Percentiles rank a stretch among this genome's conserved stretches.
These are phyloP conservation scores for Uloborus diversus DNA, from an alignment of 1,140 invertebrate species.

Conservation along the genomic window DNA sequence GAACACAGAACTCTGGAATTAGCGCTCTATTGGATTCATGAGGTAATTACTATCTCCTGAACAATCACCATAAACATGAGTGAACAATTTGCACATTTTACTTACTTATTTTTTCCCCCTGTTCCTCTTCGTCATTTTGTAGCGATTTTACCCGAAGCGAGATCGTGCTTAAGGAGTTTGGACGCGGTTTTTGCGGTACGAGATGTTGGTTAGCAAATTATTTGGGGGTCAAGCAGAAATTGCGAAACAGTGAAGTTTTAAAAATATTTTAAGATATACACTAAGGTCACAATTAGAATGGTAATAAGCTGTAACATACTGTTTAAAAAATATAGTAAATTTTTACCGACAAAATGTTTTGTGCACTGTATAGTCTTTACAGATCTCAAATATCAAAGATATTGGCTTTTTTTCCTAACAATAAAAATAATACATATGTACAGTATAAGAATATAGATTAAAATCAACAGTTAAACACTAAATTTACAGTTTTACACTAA, in stretches of 20 bases:
- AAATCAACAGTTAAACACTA: too few species aligned
- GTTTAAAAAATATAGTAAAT: too few species aligned
- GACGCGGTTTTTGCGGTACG: not conserved
- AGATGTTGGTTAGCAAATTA: not conserved
- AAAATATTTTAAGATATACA: too few species aligned
- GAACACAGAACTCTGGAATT: not conserved
- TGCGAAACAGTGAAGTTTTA: not conserved
- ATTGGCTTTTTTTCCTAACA: too few species aligned
- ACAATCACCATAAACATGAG: conserved; percentile 54
- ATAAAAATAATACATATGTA: too few species aligned
- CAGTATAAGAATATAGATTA: too few species aligned
- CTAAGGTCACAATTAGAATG: too few species aligned
- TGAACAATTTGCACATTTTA: conserved; percentile 39
- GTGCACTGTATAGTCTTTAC: too few species aligned
- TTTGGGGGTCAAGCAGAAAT: not conserved
- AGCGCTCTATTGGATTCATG: not conserved
- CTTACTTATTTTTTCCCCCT: conserved; percentile 18
- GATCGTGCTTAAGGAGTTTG: conserved; percentile 40
- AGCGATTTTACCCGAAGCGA: conserved; percentile 26
- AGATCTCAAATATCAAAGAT: too few species aligned
- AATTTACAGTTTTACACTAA: too few species aligned
- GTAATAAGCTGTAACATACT: too few species aligned
- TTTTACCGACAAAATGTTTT: too few species aligned
- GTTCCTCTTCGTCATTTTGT: not conserved
- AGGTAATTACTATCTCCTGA: conserved; percentile 30